These are phyloP conservation scores for Haplochromis vanheusdeni DNA, from an alignment of 2,113 vertebrate species.

Conservation along the genomic window DNA sequence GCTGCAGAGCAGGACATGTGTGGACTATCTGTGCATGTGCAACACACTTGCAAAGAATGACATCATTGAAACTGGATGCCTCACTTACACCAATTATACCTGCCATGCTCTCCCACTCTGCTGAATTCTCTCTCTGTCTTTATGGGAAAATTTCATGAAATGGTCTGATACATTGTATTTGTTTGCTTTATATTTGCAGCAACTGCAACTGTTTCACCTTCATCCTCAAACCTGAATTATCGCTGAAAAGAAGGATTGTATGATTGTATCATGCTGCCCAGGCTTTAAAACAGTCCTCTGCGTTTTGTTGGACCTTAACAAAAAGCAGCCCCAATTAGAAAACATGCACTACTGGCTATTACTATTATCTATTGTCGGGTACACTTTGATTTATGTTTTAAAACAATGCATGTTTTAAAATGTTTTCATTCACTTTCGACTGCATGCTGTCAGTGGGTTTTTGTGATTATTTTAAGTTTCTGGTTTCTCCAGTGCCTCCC, in stretches of 20 bases:
- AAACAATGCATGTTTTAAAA: not conserved
- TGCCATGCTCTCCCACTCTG: conserved; percentile 16
- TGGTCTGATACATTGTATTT: not conserved
- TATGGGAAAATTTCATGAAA: not conserved
- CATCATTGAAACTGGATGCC: conserved; percentile 63
- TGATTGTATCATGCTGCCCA: not conserved
- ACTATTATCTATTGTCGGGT: not conserved
- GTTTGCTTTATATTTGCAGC: not conserved
- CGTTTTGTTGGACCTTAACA: not conserved
- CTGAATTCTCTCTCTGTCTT: not conserved
- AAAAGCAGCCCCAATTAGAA: not conserved
- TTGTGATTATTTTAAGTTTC: not conserved
- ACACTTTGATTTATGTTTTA: not conserved
- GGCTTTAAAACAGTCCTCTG: not conserved
- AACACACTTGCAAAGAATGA: conserved; percentile 36
- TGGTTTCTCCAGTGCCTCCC: not conserved
- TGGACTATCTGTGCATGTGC: not conserved
- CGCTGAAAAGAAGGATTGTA: accelerated
- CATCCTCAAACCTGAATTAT: not conserved
- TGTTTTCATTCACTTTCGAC: not conserved
- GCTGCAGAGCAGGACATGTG: not conserved
- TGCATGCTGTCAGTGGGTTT: not conserved
- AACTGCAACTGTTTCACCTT: not conserved
- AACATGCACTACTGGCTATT: not conserved
- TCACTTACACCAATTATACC: conserved; percentile 59